A percentile compares a stretch with the other conserved stretches of the same genome.
phyloP scores from a whole-genome alignment of 2,888 invertebrate species.

The Torymus tubicola region DNA sequence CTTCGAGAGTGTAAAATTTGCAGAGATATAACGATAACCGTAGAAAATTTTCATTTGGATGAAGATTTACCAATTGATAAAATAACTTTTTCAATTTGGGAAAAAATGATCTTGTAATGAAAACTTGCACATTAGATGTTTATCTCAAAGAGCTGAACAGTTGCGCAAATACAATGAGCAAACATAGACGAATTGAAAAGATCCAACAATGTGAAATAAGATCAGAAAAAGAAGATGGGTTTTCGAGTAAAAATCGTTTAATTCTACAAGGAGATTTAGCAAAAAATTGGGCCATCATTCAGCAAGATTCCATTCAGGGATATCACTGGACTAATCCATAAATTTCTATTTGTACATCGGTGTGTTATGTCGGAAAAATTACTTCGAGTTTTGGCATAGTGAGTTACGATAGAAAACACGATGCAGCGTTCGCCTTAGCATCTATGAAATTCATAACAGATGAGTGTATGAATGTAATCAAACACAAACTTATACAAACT shows the following conservation, averaged over 20 bases:
- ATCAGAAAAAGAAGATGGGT: no score
- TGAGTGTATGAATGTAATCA: neutral
- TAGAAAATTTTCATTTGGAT: neutral
- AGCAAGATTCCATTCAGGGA: slow-evolving; percentile 1
- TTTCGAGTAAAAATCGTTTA: neutral
- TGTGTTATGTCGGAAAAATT: no score
- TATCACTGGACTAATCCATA: neutral
- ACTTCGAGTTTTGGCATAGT: neutral
- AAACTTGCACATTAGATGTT: no score
- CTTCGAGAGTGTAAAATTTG: neutral
- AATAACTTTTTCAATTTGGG: no score
- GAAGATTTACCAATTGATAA: neutral
- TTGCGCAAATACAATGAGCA: no score
- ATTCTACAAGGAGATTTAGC: no score
- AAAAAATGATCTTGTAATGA: no score
- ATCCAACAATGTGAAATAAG: no score
- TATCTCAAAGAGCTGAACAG: no score
- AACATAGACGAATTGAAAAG: no score
- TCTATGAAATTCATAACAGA: neutral
- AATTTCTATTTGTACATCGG: neutral
- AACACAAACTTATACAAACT: no score
- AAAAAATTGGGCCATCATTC: no score
- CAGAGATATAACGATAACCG: neutral
- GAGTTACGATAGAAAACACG: neutral
- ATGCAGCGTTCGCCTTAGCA: neutral